A percentile compares a stretch with the other conserved stretches of the same genome.
Conservation (phyloP, 2,113 vertebrate species). For the Sylvietta virens region DNA sequence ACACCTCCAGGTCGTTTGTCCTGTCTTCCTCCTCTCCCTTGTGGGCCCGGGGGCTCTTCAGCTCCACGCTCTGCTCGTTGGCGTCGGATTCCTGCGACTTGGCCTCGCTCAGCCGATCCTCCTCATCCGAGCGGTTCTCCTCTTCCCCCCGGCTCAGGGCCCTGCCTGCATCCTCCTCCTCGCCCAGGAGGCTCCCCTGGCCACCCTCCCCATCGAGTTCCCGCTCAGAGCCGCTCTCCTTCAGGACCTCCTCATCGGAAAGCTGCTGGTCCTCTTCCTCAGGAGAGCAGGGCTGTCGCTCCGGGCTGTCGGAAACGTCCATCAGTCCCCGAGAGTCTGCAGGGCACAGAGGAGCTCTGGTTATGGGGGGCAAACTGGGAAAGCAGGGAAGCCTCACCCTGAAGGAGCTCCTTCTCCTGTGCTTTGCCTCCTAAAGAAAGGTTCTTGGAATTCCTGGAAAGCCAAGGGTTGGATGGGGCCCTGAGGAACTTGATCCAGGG, state of each 20-base stretch:
- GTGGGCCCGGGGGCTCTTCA: slow-evolving; percentile 24
- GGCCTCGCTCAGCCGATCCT: slow-evolving; percentile 70
- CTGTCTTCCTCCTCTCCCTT: slow-evolving; percentile 66
- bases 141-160: slow-evolving; percentile 42
- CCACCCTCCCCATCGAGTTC: slow-evolving; percentile 64
- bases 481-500: fast-evolving
- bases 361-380: neutral
- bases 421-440: neutral
- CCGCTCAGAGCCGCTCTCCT: slow-evolving; percentile 69
- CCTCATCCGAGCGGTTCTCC: slow-evolving; percentile 75
- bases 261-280: slow-evolving; percentile 76
- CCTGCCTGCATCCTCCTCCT: slow-evolving; percentile 59
- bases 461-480: neutral
- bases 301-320: slow-evolving; percentile 93
- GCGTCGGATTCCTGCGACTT: slow-evolving; percentile 84
- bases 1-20: slow-evolving; percentile 82
- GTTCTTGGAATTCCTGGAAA: neutral
- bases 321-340: slow-evolving; percentile 76
- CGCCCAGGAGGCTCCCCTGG: slow-evolving; percentile 56
- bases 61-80: slow-evolving; percentile 63
- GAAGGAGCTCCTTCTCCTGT: too few species aligned
- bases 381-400: neutral
- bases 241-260: slow-evolving; percentile 80
- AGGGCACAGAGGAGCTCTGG: neutral
- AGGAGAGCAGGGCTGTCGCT: slow-evolving; percentile 84